phyloP scores from a whole-genome alignment of 2,888 invertebrate species.

The Drepanosiphum platanoidis region DNA sequence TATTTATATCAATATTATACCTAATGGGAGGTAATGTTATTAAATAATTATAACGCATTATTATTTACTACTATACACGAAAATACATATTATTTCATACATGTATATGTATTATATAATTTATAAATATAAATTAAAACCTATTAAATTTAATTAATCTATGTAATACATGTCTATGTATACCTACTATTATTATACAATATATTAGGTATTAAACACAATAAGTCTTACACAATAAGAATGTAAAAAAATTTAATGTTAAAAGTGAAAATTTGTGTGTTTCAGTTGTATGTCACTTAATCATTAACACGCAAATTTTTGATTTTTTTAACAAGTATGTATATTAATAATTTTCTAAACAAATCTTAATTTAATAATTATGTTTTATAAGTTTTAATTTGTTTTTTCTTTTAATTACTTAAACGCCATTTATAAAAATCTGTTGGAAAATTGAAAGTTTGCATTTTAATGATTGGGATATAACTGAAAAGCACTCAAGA shows the following conservation, averaged over 20 bases:
- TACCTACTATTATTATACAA: conserved; percentile 11
- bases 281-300: no score
- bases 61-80: no score
- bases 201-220: conserved; percentile 1
- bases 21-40: neutral
- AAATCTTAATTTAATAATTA: no score
- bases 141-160: neutral
- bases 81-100: neutral
- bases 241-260: neutral
- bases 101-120: neutral
- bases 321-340: no score
- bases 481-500: no score
- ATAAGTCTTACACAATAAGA: neutral
- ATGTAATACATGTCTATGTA: neutral
- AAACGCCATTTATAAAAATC: neutral
- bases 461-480: no score
- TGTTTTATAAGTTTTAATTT: no score
- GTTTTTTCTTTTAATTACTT: no score
- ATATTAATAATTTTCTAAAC: no score
- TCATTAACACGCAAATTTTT: no score
- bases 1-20: conserved; percentile 1
- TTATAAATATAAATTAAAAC: neutral
- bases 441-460: no score
- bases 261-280: no score
- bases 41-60: conserved; percentile 3